A percentile compares a stretch with the other conserved stretches of the same genome.
These are phyloP conservation scores for Maconellicoccus hirsutus DNA, from an alignment of 1,140 invertebrate genomes.

Conservation along the genomic window DNA sequence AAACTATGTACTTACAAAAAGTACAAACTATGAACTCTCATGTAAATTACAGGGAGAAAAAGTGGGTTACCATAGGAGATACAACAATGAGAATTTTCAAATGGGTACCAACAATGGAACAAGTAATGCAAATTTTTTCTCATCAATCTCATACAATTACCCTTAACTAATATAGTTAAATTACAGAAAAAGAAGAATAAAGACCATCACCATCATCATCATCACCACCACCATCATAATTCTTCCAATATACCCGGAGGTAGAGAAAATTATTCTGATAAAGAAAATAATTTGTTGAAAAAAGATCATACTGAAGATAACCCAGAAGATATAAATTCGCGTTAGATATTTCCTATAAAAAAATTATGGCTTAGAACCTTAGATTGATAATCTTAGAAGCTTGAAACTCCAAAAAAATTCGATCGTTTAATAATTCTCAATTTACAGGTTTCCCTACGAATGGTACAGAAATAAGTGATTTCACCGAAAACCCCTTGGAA, in stretches of 20 bases:
- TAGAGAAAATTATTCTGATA: slow-evolving; percentile 83
- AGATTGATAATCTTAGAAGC: too few relatives aligned
- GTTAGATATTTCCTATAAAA: background rate
- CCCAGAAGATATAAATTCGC: background rate
- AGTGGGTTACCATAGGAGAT: slow-evolving; percentile 96
- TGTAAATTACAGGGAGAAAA: slow-evolving; percentile 72
- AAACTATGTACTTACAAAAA: too few relatives aligned
- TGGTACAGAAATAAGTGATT: slow-evolving; percentile 73
- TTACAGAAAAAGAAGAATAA: slow-evolving; percentile 48
- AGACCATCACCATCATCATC: slow-evolving; percentile 42
- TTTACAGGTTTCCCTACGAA: slow-evolving; percentile 70
- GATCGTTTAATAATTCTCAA: slow-evolving; percentile 29
- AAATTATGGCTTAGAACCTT: background rate
- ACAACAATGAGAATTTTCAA: slow-evolving; percentile 98
- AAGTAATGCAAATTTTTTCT: slow-evolving; percentile 7
- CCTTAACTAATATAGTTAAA: slow-evolving; percentile 28
- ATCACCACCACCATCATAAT: slow-evolving; percentile 56
- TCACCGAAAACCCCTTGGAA: slow-evolving; percentile 61
- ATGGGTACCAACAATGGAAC: slow-evolving; percentile 81
- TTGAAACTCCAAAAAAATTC: slow-evolving; percentile 11
- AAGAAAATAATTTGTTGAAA: slow-evolving; percentile 34
- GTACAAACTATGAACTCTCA: too few relatives aligned
- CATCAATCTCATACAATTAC: slow-evolving; percentile 25
- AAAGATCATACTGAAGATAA: slow-evolving; percentile 13
- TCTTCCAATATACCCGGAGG: slow-evolving; percentile 66